Evolutionary conservation across 2,888 invertebrate genomes (phyloP), one percentile per base, ranked within the genome.

Genomic region (Habroteleia sp.): DNA sequence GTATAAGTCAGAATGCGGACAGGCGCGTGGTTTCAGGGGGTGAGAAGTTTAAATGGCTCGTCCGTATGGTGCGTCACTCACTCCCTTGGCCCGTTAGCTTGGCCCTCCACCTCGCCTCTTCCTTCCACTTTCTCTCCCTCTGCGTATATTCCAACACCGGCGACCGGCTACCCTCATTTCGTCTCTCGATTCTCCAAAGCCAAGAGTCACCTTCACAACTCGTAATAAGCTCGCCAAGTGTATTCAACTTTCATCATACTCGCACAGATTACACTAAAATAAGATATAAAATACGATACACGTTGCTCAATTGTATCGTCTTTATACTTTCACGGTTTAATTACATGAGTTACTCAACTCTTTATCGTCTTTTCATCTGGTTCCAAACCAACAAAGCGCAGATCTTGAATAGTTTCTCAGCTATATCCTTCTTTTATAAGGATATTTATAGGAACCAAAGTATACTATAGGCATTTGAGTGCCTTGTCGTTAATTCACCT

Each of bases 1-100:
- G 87, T 85, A 88, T 88, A 88, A 88, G 88, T 88, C 88, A 88
- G 87, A 87, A 87, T 87, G 88, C 88, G 88, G 87, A 88, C 88
- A 87, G 86, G 79, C 87, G 82, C 85, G 87, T 76, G 85, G 87
- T 87, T 85, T 81, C 76, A 80, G 84, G 85, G 86, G 83, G 84
- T 87, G 88, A 87, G 85, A 87, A 88, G 87, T 88, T 88, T 88
- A 88, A 88, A 88, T 88, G 88, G 87, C 87, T 86, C 84, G 86
- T 83, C 88, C 87, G 88, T 88, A 88, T 88, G 88, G 87, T 82
- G 87, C 87, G 82, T 80, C 82, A 81, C 82, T 69, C 80, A 75
- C 77, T 77, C 80, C 74, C 76, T 74, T 50, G 62, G 52, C 41
- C 58, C 46, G 66, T 75, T 58, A 31, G 48, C 54, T 58, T 44